phyloP scores from a whole-genome alignment of 2,888 invertebrate species.

The Agrenia bidenticulata region DNA sequence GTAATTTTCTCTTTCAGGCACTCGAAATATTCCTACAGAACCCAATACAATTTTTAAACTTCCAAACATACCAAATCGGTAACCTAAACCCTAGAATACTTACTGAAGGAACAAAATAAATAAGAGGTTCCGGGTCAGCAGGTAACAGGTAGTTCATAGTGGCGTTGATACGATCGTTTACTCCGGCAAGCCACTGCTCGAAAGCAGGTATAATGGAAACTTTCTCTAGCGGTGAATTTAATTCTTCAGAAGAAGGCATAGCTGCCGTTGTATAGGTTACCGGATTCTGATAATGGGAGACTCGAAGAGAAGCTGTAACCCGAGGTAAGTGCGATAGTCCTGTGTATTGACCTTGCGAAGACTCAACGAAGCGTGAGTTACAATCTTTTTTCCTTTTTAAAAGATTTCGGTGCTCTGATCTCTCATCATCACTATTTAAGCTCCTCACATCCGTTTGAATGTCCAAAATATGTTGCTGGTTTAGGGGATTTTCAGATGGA shows the following conservation, averaged over 20 bases:
- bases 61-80: neutral
- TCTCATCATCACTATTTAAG: neutral
- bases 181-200: slow-evolving; percentile 71
- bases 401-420: neutral
- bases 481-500: slow-evolving; percentile 1
- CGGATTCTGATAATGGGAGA: neutral
- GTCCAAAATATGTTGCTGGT: neutral
- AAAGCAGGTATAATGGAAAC: slow-evolving; percentile 56
- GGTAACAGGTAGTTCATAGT: slow-evolving; percentile 70
- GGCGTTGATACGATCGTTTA: slow-evolving; percentile 75
- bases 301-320: neutral
- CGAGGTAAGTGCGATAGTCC: neutral
- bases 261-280: neutral
- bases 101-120: slow-evolving; percentile 70
- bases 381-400: neutral
- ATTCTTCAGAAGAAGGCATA: neutral
- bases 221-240: too few species aligned
- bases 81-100: slow-evolving; percentile 37
- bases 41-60: neutral
- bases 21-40: slow-evolving; percentile 65
- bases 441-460: neutral
- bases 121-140: slow-evolving; percentile 67
- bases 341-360: neutral
- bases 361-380: neutral
- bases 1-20: slow-evolving; percentile 72